phyloP scores from a whole-genome alignment of 2,797 vertebrate species.

The Crenuchus spilurus region DNA sequence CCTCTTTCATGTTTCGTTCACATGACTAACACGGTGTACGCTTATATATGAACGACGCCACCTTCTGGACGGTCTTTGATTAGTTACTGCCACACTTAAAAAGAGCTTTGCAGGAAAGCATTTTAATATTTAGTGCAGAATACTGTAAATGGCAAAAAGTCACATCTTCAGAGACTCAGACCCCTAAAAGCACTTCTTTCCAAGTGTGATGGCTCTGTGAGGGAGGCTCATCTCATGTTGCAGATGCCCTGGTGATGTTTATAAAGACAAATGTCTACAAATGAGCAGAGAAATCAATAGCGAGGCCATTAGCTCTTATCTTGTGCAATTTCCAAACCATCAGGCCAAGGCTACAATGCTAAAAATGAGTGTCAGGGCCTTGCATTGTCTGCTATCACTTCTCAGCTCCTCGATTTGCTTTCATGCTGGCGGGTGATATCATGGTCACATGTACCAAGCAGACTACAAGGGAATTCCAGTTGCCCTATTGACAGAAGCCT shows the following conservation, averaged over 20 bases:
- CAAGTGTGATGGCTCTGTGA: conserved; percentile 13
- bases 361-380: conserved; percentile 55
- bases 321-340: conserved; percentile 63
- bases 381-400: conserved; percentile 59
- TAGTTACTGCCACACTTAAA: background rate
- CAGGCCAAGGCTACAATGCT: conserved; percentile 63
- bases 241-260: conserved; percentile 67
- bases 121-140: background rate
- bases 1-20: conserved; percentile 4
- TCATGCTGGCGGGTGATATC: conserved; percentile 67
- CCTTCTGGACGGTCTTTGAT: conserved; percentile 72
- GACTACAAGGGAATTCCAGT: conserved; percentile 62
- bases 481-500: conserved; percentile 44
- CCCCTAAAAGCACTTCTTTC: background rate
- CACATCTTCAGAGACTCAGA: background rate
- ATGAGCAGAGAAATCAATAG: conserved; percentile 75
- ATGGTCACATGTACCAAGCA: conserved; percentile 59
- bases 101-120: too few relatives aligned
- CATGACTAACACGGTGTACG: background rate
- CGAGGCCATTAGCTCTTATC: conserved; percentile 73
- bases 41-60: conserved; percentile 76
- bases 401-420: conserved; percentile 54
- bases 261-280: conserved; percentile 71
- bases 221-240: conserved; percentile 40
- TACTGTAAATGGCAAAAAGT: background rate